Percentiles rank a stretch among this genome's conserved stretches.
These are phyloP conservation scores for Bos taurus DNA, from an alignment of 2,113 vertebrate genomes.

Conservation along the genomic window ARS-UCD2.0 NC_037331.1:55655001-55655500, in stretches of 20 bases:
- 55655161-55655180: background rate
- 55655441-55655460: background rate
- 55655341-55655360: background rate
- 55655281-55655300: background rate
- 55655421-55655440: background rate
- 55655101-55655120: background rate
- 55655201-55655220: background rate
- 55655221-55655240: background rate
- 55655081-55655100: background rate
- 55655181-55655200: background rate
- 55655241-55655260: background rate
- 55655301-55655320: background rate
- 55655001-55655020: background rate
- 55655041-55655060: background rate
- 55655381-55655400: fast-evolving
- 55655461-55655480: background rate
- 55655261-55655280: background rate
- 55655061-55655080: background rate
- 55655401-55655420: background rate
- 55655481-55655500: background rate
- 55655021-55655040: background rate
- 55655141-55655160: background rate
- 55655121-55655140: background rate
- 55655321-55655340: background rate
- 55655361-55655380: background rate